phyloP scores from a whole-genome alignment of 2,888 invertebrate species.

The Archips xylosteana region DNA sequence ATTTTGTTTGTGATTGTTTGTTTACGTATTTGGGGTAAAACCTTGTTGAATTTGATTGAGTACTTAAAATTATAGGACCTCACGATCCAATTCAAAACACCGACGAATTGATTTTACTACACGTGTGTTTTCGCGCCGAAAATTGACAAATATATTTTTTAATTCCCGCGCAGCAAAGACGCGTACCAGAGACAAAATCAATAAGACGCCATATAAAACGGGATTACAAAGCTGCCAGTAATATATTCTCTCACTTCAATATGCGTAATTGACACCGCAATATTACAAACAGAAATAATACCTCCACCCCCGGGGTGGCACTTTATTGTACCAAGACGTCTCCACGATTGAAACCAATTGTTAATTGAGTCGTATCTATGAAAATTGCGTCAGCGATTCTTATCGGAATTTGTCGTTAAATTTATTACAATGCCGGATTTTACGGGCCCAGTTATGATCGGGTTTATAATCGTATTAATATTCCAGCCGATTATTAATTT shows the following conservation, averaged over 20 bases:
- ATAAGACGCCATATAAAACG: slow-evolving; percentile 40
- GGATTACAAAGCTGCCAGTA: slow-evolving; percentile 40
- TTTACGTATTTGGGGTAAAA: slow-evolving; percentile 63
- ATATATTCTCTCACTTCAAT: slow-evolving; percentile 75
- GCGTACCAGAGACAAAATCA: slow-evolving; percentile 37
- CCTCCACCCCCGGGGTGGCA: slow-evolving; percentile 69
- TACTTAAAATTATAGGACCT: slow-evolving; percentile 34
- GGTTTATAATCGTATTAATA: slow-evolving; percentile 56
- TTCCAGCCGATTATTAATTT: slow-evolving; percentile 46
- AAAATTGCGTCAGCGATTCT: slow-evolving; percentile 83
- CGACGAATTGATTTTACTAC: background rate
- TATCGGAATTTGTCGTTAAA: slow-evolving; percentile 82
- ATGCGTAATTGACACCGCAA: slow-evolving; percentile 85
- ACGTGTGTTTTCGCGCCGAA: slow-evolving; percentile 41
- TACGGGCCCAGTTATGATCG: slow-evolving; percentile 55
- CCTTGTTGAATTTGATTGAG: slow-evolving; percentile 52
- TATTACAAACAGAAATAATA: slow-evolving; percentile 85
- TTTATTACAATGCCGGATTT: slow-evolving; percentile 65
- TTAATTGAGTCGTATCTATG: slow-evolving; percentile 86
- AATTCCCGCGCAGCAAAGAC: slow-evolving; percentile 12
- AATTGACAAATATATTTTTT: slow-evolving; percentile 20
- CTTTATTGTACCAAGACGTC: slow-evolving; percentile 82
- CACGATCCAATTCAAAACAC: background rate
- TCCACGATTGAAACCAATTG: slow-evolving; percentile 85
- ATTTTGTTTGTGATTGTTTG: slow-evolving; percentile 62